Conservation (phyloP, 2,888 invertebrate genomes). For the Aspidapion aeneum region DNA sequence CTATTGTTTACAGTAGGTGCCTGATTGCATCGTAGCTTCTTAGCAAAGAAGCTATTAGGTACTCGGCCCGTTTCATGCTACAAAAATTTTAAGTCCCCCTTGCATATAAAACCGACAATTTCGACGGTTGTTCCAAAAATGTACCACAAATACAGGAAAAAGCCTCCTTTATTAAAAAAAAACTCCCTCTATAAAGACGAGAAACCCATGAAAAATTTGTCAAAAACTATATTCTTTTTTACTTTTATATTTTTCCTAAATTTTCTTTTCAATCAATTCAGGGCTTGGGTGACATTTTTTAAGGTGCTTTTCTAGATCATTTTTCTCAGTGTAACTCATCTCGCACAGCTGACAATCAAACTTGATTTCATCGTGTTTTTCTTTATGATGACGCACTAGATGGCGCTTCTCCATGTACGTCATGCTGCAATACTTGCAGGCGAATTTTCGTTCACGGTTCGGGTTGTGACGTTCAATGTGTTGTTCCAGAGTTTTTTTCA, state of each 20-base stretch:
- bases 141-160: neutral
- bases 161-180: neutral
- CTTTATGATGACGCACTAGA: neutral
- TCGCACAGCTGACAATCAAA: neutral
- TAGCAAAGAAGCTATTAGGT: too few species aligned
- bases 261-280: too few species aligned
- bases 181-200: too few species aligned
- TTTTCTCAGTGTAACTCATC: neutral
- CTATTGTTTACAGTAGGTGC: too few species aligned
- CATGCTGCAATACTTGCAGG: neutral
- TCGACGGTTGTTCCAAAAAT: neutral
- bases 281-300: neutral
- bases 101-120: neutral
- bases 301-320: neutral
- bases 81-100: too few species aligned
- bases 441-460: neutral
- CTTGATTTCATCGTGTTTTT: neutral
- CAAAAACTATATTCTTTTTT: too few species aligned
- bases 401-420: neutral
- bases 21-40: too few species aligned
- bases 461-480: neutral
- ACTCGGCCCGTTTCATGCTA: too few species aligned
- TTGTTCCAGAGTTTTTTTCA: neutral
- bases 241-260: too few species aligned
- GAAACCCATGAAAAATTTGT: too few species aligned